A percentile compares a stretch with the other conserved stretches of the same genome.
Conservation (phyloP, 2,888 invertebrate genomes). For the Megaustenia siamemsis region DNA sequence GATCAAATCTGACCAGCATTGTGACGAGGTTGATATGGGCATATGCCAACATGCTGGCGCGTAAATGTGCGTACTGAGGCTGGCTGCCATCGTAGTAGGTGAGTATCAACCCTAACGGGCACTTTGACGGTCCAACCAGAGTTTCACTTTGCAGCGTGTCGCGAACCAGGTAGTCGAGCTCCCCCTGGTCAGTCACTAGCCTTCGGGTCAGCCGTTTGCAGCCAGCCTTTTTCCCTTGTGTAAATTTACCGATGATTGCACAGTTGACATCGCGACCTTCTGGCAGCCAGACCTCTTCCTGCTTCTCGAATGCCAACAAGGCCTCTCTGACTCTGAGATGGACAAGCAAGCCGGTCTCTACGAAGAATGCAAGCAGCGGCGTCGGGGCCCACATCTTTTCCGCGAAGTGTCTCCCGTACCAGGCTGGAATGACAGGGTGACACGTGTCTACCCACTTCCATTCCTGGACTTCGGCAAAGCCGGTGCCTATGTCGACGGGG, state of each 20-base stretch:
- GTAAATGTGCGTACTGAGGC: not conserved
- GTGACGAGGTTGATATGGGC: not conserved
- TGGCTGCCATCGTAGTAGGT: slow-evolving; percentile 1
- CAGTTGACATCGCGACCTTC: not conserved
- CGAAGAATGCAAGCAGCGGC: not conserved
- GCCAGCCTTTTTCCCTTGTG: not conserved
- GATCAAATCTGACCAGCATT: not conserved
- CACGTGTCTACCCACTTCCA: not conserved
- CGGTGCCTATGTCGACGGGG: not conserved
- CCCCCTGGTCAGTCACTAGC: not conserved
- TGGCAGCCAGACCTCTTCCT: not conserved
- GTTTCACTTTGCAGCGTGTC: not conserved
- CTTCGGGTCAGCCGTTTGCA: not conserved
- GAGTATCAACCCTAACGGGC: not conserved
- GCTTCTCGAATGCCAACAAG: not conserved
- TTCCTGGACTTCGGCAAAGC: not conserved
- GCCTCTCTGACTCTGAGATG: not conserved
- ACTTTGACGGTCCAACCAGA: not conserved
- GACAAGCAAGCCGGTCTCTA: not conserved
- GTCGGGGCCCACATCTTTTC: not conserved
- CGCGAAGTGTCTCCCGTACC: slow-evolving; percentile 16
- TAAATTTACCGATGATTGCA: not conserved
- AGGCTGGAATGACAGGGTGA: slow-evolving; percentile 19
- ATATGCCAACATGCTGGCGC: slow-evolving; percentile 8
- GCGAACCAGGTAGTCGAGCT: not conserved